phyloP scores from a whole-genome alignment of 2,888 invertebrate genomes.

The Archaeoteleia sp. region DNA sequence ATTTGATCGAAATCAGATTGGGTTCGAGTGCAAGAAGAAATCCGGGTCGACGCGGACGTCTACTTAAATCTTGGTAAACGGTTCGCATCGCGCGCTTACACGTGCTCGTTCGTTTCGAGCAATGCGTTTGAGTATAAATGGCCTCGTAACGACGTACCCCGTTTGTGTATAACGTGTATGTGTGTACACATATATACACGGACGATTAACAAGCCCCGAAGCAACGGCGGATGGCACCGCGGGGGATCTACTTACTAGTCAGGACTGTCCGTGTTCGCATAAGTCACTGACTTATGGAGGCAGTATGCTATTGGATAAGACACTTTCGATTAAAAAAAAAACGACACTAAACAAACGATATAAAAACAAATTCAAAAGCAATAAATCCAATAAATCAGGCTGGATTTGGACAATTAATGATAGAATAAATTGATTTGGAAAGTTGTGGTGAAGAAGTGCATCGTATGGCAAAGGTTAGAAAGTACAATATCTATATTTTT shows the following conservation, averaged over 20 bases:
- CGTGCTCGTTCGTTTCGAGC: constrained; percentile 32
- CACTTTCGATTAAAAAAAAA: constrained; percentile 41
- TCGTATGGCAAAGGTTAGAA: too few species aligned
- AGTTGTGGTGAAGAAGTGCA: too few species aligned
- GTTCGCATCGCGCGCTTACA: constrained; percentile 30
- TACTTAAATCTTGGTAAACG: constrained; percentile 17
- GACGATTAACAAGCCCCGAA: constrained; percentile 60
- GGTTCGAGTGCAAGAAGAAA: constrained; percentile 14
- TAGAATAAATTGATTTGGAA: too few species aligned
- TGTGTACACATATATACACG: constrained; percentile 43
- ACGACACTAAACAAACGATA: constrained; percentile 9
- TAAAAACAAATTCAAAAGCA: constrained; percentile 9
- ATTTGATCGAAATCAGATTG: constrained; percentile 13
- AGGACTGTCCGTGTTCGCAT: constrained; percentile 56
- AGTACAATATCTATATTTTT: too few species aligned
- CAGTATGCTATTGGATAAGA: constrained; percentile 53
- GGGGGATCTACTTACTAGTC: constrained; percentile 60
- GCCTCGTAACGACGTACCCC: not conserved
- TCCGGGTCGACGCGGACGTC: constrained; percentile 12
- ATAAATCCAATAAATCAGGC: constrained; percentile 8
- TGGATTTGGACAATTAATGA: too few species aligned
- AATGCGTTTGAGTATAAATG: constrained; percentile 37
- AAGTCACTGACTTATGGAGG: constrained; percentile 60
- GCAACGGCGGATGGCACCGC: constrained; percentile 56
- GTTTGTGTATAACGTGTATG: not conserved